Conservation (phyloP, 2,888 invertebrate species). For the Byasa hedistus region DNA sequence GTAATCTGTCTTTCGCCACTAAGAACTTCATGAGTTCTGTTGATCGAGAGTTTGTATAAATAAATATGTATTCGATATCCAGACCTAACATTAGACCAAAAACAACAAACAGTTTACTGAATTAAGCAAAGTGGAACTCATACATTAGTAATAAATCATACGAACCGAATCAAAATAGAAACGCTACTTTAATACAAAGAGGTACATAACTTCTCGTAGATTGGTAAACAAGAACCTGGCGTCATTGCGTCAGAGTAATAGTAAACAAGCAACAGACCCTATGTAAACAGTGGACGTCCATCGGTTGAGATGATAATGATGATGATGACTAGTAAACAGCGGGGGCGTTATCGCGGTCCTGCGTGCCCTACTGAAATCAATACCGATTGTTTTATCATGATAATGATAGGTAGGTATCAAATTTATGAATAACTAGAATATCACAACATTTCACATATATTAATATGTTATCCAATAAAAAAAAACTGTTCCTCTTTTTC, state of each 20-base stretch:
- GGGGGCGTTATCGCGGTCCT: neutral
- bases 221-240: constrained; percentile 7
- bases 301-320: too few species aligned
- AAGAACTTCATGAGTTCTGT: too few species aligned
- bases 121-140: neutral
- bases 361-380: neutral
- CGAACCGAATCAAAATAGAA: neutral
- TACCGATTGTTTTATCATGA: constrained; percentile 2
- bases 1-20: too few species aligned
- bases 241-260: constrained; percentile 4
- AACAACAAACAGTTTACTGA: neutral
- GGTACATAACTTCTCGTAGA: neutral
- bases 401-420: neutral
- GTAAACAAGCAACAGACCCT: neutral
- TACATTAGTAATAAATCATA: neutral
- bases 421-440: neutral
- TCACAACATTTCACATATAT: neutral
- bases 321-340: neutral
- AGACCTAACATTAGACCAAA: too few species aligned
- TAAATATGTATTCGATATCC: too few species aligned
- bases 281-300: too few species aligned
- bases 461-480: too few species aligned
- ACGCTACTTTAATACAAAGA: constrained; percentile 10
- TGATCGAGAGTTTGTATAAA: too few species aligned
- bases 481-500: too few species aligned